phyloP scores from a whole-genome alignment of 2,888 invertebrate species.

The Melanotus villosus region DNA sequence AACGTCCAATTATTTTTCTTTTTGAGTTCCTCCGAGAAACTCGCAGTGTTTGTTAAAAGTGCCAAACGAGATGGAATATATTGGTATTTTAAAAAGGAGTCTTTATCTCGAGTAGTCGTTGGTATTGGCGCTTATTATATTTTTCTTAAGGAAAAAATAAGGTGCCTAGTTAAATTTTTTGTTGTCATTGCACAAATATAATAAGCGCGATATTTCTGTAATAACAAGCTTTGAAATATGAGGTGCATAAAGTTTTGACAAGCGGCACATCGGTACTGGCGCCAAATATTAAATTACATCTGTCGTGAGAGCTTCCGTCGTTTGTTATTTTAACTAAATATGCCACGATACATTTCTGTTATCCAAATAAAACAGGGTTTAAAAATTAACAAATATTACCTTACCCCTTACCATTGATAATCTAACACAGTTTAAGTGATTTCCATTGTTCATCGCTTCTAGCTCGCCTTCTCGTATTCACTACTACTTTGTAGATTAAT shows the following conservation, averaged over 20 bases:
- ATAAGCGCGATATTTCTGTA: conserved; percentile 31
- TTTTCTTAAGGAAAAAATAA: conserved; percentile 37
- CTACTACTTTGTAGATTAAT: too few relatives aligned
- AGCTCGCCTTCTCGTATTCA: too few relatives aligned
- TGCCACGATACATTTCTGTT: conserved; percentile 32
- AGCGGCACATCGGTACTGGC: conserved; percentile 48
- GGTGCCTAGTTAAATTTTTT: conserved; percentile 46
- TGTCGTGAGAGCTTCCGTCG: conserved; percentile 51
- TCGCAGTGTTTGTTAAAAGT: conserved; percentile 54
- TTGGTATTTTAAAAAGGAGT: conserved; percentile 49
- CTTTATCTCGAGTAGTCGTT: conserved; percentile 37
- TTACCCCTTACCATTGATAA: too few relatives aligned
- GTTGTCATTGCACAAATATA: conserved; percentile 46
- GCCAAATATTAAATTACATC: conserved; percentile 53
- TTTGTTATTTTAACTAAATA: conserved; percentile 51
- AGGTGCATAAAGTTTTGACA: conserved; percentile 48
- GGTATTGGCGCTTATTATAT: conserved; percentile 48
- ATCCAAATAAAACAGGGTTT: too few relatives aligned
- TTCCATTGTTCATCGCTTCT: too few relatives aligned
- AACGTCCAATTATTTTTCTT: conserved; percentile 50
- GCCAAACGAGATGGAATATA: conserved; percentile 55
- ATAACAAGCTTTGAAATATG: conserved; percentile 25
- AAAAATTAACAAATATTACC: too few relatives aligned
- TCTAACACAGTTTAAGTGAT: too few relatives aligned
- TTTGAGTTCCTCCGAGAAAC: conserved; percentile 40